Conservation (phyloP, 2,113 vertebrate species). For the Vireo altiloquus region DNA sequence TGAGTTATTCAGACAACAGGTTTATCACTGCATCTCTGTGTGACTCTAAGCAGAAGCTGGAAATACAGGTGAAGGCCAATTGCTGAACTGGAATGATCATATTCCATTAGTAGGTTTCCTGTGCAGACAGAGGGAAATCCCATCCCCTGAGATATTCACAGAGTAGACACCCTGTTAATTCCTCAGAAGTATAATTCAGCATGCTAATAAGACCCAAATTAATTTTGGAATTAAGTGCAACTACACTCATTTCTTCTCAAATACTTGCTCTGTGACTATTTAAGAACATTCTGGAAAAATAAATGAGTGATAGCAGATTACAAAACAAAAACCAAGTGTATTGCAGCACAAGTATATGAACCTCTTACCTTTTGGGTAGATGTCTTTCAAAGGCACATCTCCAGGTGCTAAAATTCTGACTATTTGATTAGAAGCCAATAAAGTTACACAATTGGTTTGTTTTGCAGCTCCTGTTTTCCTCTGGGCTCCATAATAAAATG, state of each 20-base stretch:
- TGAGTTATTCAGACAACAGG: background rate
- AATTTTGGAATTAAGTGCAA: background rate
- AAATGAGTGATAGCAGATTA: background rate
- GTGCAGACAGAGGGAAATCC: background rate
- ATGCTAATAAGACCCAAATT: background rate
- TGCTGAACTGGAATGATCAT: background rate
- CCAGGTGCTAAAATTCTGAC: constrained; percentile 83
- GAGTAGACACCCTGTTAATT: background rate
- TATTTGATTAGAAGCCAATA: constrained; percentile 86
- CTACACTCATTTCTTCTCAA: background rate
- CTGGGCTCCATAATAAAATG: constrained; percentile 74
- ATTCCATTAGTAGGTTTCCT: background rate
- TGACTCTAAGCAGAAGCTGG: background rate
- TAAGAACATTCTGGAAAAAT: background rate
- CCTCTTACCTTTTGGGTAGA: constrained; percentile 91
- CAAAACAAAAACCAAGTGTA: constrained; percentile 4
- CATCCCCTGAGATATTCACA: background rate
- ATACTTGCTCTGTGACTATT: background rate
- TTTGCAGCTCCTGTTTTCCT: constrained; percentile 69
- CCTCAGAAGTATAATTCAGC: background rate
- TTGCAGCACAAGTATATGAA: background rate
- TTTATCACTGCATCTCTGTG: background rate
- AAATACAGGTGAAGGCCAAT: background rate
- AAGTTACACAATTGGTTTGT: constrained; percentile 82
- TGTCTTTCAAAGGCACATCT: constrained; percentile 87